Evolutionary conservation across 2,888 invertebrate species (phyloP).

Genomic region (Pecten maximus): DNA sequence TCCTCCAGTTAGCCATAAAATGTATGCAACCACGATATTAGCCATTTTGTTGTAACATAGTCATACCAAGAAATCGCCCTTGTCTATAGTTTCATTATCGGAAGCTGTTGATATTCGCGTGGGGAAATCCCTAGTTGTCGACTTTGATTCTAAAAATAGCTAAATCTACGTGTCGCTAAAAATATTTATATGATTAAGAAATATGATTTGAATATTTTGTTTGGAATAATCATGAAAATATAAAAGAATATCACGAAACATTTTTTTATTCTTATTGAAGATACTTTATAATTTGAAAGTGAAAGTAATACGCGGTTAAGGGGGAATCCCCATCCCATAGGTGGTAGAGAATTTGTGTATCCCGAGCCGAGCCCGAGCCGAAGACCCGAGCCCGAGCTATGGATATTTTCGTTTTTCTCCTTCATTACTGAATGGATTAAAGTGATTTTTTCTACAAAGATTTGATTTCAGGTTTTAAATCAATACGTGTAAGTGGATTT

Average conservation of each 20-base stretch:
- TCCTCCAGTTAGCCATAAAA: slow-evolving; percentile 94
- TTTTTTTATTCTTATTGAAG: not conserved
- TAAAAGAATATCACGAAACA: not conserved
- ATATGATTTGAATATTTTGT: not conserved
- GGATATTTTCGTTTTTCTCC: too few species aligned
- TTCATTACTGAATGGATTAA: too few species aligned
- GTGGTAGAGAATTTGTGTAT: too few species aligned
- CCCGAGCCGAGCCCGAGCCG: not conserved
- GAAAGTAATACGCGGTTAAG: slow-evolving; percentile 27
- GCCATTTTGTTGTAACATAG: slow-evolving; percentile 62
- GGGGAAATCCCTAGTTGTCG: not conserved
- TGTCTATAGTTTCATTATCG: not conserved
- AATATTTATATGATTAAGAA: not conserved
- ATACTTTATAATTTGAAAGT: not conserved
- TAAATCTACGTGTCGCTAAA: not conserved
- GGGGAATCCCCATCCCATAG: slow-evolving; percentile 43
- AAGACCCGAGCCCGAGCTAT: too few species aligned
- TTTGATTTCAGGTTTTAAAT: too few species aligned
- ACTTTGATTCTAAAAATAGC: not conserved
- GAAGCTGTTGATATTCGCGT: slow-evolving; percentile 27
- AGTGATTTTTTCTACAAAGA: too few species aligned
- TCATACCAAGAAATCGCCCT: not conserved
- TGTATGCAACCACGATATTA: slow-evolving; percentile 87
- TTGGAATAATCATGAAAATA: not conserved
- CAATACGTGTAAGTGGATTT: too few species aligned